Conservation (phyloP, 2,888 invertebrate genomes). For the Caenorhabditis sinica region DNA sequence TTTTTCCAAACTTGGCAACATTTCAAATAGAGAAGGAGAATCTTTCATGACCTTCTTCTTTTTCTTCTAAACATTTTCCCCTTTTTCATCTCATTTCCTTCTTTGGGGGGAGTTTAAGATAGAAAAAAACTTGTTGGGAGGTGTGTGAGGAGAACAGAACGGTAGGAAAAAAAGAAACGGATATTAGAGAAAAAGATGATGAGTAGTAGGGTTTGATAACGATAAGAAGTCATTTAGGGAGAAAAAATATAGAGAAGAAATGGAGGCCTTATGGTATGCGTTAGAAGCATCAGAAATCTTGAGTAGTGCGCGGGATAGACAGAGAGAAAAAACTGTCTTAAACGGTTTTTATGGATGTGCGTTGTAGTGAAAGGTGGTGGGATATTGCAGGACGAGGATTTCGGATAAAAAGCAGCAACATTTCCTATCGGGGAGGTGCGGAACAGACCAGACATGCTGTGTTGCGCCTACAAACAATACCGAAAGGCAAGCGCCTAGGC, state of each 20-base stretch:
- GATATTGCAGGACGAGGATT: slow-evolving; percentile 21
- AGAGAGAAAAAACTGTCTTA: background rate
- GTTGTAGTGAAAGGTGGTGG: background rate
- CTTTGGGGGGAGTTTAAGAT: background rate
- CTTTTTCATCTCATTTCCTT: too few species aligned
- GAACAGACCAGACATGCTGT: slow-evolving; percentile 53
- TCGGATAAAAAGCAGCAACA: slow-evolving; percentile 59
- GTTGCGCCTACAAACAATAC: slow-evolving; percentile 61
- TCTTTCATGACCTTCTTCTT: slow-evolving; percentile 50
- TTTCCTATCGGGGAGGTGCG: slow-evolving; percentile 31
- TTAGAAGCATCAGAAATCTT: slow-evolving; percentile 5
- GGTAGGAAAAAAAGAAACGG: background rate
- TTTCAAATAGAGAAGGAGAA: slow-evolving; percentile 41
- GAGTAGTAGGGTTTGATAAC: background rate
- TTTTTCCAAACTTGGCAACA: slow-evolving; percentile 38
- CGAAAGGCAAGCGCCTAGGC: slow-evolving; percentile 50
- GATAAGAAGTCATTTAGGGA: background rate
- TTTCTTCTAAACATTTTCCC: slow-evolving; percentile 26
- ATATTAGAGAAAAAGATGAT: background rate
- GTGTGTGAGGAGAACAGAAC: background rate
- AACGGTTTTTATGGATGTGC: slow-evolving; percentile 2
- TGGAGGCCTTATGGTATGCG: background rate
- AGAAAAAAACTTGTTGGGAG: background rate
- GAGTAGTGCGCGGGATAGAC: background rate
- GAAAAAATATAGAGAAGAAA: background rate